phyloP scores from a whole-genome alignment of 2,888 invertebrate species.

The Daptonema setosum region DNA sequence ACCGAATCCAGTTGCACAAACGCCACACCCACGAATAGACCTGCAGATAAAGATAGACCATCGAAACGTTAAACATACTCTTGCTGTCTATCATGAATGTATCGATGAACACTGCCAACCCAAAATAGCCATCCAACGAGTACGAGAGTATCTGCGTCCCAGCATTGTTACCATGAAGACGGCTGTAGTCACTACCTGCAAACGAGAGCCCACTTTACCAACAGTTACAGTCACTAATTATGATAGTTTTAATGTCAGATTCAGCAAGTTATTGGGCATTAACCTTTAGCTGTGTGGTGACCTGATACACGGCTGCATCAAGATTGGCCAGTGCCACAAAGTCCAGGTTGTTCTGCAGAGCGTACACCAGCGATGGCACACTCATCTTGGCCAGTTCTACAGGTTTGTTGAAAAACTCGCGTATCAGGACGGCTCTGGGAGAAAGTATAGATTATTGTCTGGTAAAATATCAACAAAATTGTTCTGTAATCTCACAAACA shows the following conservation, averaged over 20 bases:
- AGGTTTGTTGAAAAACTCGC: slow-evolving; percentile 21
- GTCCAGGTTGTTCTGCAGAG: slow-evolving; percentile 27
- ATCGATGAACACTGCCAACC: slow-evolving; percentile 22
- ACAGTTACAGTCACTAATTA: no score
- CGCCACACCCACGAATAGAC: slow-evolving; percentile 24
- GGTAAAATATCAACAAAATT: background rate
- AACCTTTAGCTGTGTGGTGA: slow-evolving; percentile 27
- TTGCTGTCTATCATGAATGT: no score
- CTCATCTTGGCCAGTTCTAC: slow-evolving; percentile 25
- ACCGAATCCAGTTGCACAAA: slow-evolving; percentile 19
- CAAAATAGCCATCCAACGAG: slow-evolving; percentile 23
- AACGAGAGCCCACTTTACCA: no score
- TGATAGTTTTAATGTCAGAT: no score
- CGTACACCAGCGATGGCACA: slow-evolving; percentile 25
- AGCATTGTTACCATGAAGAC: slow-evolving; percentile 27
- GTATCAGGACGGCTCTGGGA: slow-evolving; percentile 12
- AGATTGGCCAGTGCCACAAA: slow-evolving; percentile 25
- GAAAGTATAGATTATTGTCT: background rate
- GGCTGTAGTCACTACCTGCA: slow-evolving; percentile 28
- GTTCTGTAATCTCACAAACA: background rate
- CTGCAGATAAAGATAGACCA: no score
- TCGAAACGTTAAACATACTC: no score
- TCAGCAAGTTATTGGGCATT: no score
- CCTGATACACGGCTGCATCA: slow-evolving; percentile 27
- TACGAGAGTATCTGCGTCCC: slow-evolving; percentile 21